Conservation (phyloP, 2,113 vertebrate genomes). For the Cavia porcellus region DNA sequence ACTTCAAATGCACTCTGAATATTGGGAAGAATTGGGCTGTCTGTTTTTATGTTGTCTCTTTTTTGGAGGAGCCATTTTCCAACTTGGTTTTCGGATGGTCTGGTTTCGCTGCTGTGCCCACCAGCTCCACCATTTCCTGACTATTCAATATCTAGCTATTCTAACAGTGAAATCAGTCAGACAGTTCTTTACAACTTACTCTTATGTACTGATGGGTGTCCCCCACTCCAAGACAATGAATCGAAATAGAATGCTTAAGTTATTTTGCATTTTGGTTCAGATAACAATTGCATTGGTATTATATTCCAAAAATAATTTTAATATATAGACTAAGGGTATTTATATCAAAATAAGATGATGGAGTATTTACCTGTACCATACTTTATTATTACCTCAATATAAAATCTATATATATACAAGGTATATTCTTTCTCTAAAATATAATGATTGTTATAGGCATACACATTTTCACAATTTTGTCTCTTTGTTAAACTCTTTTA, state of each 20-base stretch:
- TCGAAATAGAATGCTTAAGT: background rate
- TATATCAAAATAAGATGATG: background rate
- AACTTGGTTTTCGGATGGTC: background rate
- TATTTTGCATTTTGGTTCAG: slow-evolving; percentile 3
- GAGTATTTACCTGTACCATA: background rate
- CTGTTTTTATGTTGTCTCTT: background rate
- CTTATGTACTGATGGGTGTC: background rate
- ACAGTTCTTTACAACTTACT: background rate
- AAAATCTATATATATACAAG: background rate
- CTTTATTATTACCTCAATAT: background rate
- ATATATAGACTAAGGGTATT: background rate
- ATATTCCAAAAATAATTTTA: slow-evolving; percentile 1
- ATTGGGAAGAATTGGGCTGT: background rate
- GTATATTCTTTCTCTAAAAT: background rate
- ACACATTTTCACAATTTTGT: background rate
- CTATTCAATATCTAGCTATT: background rate
- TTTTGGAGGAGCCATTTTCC: background rate
- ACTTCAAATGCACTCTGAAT: background rate
- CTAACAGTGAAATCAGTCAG: background rate
- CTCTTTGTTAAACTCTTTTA: background rate
- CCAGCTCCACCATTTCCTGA: background rate
- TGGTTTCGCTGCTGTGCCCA: background rate
- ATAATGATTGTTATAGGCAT: background rate
- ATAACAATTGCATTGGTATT: background rate
- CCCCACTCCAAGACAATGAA: background rate